These are phyloP conservation scores for Lasiurus cinereus DNA, from an alignment of 2,113 vertebrate species.

Conservation along the genomic window DNA sequence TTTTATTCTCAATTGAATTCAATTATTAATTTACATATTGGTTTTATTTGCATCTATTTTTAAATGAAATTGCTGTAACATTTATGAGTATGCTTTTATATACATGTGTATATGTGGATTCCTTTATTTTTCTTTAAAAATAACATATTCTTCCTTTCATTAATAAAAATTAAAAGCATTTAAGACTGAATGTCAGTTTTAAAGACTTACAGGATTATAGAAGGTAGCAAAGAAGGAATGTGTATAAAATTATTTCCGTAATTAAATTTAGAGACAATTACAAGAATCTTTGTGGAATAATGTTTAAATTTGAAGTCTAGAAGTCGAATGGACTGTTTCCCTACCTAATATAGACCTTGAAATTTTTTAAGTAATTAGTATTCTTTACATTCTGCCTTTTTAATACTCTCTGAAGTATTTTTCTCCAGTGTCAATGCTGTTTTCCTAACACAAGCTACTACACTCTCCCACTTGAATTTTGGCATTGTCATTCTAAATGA, in stretches of 20 bases:
- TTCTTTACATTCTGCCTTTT: conserved; percentile 1
- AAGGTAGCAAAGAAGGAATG: not conserved
- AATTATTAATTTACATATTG: not conserved
- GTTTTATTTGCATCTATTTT: not conserved
- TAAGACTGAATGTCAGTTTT: not conserved
- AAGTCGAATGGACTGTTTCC: conserved; percentile 48
- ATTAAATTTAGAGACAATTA: conserved; percentile 27
- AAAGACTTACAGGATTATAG: not conserved
- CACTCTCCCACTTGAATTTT: not conserved
- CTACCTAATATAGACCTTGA: not conserved
- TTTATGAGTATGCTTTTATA: not conserved
- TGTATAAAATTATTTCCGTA: conserved; percentile 19
- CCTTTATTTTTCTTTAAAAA: not conserved
- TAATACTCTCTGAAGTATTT: not conserved
- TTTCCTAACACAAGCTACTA: not conserved
- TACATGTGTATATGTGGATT: not conserved
- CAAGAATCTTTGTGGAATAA: not conserved
- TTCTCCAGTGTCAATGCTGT: not conserved
- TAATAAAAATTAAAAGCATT: not conserved
- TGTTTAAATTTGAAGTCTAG: conserved; percentile 33
- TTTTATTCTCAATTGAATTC: not conserved
- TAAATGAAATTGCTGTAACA: not conserved
- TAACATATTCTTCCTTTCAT: not conserved
- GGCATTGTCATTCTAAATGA: not conserved
- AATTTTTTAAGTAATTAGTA: not conserved